Percentiles rank a stretch among this genome's conserved stretches.
phyloP scores from a whole-genome alignment of 2,888 invertebrate genomes.

The Hermodice carunculata region DNA sequence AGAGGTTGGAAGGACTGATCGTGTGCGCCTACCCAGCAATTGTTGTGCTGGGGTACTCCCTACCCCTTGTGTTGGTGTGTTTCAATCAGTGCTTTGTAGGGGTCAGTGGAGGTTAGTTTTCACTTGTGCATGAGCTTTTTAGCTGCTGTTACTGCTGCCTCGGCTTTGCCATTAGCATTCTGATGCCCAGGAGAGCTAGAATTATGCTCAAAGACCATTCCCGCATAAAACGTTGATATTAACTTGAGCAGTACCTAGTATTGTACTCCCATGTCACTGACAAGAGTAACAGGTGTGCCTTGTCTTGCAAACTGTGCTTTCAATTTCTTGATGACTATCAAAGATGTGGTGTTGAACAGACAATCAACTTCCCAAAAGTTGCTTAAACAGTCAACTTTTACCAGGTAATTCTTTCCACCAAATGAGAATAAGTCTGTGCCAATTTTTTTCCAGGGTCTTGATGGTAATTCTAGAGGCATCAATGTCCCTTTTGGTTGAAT shows the following conservation, averaged over 20 bases:
- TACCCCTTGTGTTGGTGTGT: neutral
- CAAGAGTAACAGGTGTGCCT: slow-evolving; percentile 28
- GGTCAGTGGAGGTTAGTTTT: neutral
- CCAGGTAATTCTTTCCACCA: slow-evolving; percentile 30
- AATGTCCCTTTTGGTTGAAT: slow-evolving; percentile 19
- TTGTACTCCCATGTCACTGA: slow-evolving; percentile 39
- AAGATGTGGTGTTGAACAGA: slow-evolving; percentile 24
- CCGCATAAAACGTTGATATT: slow-evolving; percentile 30
- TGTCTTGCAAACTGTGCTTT: slow-evolving; percentile 24
- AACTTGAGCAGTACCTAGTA: slow-evolving; percentile 9
- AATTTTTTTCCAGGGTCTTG: slow-evolving; percentile 37
- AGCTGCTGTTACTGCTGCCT: slow-evolving; percentile 36
- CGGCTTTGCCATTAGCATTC: slow-evolving; percentile 40
- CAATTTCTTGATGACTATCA: slow-evolving; percentile 24
- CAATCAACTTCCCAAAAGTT: slow-evolving; percentile 34
- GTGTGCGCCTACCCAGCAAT: neutral
- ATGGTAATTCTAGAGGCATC: slow-evolving; percentile 21
- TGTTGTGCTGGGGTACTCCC: neutral
- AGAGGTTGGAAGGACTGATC: neutral
- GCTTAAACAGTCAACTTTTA: slow-evolving; percentile 37
- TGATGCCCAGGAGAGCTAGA: slow-evolving; percentile 34
- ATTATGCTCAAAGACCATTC: slow-evolving; percentile 35
- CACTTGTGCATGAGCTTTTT: slow-evolving; percentile 35
- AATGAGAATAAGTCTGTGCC: slow-evolving; percentile 38
- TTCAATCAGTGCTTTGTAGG: slow-evolving; percentile 11